Evolutionary conservation across 2,888 invertebrate species (phyloP).

Genomic region (Drosophila heteroneura): DNA sequence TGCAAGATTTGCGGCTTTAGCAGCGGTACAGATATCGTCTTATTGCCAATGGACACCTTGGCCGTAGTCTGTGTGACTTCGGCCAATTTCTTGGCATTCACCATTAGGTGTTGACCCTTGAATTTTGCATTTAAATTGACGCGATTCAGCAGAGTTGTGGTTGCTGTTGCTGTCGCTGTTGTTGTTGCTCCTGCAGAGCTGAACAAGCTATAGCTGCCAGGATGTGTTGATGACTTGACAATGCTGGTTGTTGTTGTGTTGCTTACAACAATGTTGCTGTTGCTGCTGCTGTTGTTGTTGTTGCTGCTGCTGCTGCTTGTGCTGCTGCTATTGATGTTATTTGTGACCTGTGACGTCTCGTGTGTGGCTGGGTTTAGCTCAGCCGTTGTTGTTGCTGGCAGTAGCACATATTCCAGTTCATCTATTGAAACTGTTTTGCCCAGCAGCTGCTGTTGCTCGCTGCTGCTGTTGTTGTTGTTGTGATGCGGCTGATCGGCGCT

Average conservation of each 20-base stretch:
- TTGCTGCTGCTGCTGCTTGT: slow-evolving; percentile 1
- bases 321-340: slow-evolving; percentile 17
- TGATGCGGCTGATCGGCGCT: slow-evolving; percentile 32
- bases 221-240: slow-evolving; percentile 15
- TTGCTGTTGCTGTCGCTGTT: slow-evolving; percentile 17
- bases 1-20: slow-evolving; percentile 83
- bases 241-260: slow-evolving; percentile 19
- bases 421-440: slow-evolving; percentile 51
- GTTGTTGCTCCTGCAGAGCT: slow-evolving; percentile 38
- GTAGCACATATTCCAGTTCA: slow-evolving; percentile 64
- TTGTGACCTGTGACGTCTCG: slow-evolving; percentile 33
- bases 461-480: slow-evolving; percentile 33
- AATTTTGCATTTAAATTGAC: slow-evolving; percentile 65
- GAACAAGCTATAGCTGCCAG: slow-evolving; percentile 57
- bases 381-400: slow-evolving; percentile 63
- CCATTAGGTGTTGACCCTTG: slow-evolving; percentile 76
- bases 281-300: slow-evolving; percentile 4
- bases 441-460: slow-evolving; percentile 22
- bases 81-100: slow-evolving; percentile 81
- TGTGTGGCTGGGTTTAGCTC: slow-evolving; percentile 47
- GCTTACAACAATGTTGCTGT: slow-evolving; percentile 15
- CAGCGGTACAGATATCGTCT: slow-evolving; percentile 85
- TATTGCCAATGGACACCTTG: slow-evolving; percentile 85
- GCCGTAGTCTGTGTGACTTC: slow-evolving; percentile 88
- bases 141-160: slow-evolving; percentile 64